A percentile compares a stretch with the other conserved stretches of the same genome.
Conservation (phyloP, 2,888 invertebrate genomes). For the Papilio elwesi region DNA sequence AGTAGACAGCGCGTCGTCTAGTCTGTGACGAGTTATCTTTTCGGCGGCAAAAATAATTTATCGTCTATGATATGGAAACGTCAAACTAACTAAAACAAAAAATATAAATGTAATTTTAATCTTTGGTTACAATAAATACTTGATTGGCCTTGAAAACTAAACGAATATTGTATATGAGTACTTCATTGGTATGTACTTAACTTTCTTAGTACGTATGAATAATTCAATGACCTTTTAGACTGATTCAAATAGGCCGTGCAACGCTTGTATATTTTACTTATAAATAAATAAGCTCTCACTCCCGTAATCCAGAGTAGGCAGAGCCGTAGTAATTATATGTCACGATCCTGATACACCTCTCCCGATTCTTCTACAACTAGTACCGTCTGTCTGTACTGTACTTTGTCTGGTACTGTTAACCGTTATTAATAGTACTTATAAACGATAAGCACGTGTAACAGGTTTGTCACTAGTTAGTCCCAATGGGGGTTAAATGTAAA, state of each 20-base stretch:
- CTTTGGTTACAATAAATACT: no score
- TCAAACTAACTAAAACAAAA: neutral
- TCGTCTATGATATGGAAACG: neutral
- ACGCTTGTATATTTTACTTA: neutral
- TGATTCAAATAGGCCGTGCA: neutral
- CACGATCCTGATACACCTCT: no score
- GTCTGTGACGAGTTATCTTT: neutral
- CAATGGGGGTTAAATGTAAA: neutral
- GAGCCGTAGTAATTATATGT: no score
- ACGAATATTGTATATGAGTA: neutral
- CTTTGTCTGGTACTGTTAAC: no score
- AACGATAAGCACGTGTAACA: no score
- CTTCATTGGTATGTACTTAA: no score
- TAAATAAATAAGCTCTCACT: neutral
- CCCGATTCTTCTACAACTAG: no score
- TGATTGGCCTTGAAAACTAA: neutral
- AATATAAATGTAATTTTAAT: no score
- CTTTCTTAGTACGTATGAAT: neutral
- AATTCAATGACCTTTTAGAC: neutral
- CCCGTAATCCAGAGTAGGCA: neutral
- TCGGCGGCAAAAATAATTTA: constrained; percentile 2
- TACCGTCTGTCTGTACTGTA: no score
- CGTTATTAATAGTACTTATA: no score
- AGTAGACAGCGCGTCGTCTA: constrained; percentile 14
- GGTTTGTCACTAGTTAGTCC: no score